Base-by-base conservation (phyloP, 1,140 invertebrate genomes). In the Euwallacea fornicatus region DNA sequence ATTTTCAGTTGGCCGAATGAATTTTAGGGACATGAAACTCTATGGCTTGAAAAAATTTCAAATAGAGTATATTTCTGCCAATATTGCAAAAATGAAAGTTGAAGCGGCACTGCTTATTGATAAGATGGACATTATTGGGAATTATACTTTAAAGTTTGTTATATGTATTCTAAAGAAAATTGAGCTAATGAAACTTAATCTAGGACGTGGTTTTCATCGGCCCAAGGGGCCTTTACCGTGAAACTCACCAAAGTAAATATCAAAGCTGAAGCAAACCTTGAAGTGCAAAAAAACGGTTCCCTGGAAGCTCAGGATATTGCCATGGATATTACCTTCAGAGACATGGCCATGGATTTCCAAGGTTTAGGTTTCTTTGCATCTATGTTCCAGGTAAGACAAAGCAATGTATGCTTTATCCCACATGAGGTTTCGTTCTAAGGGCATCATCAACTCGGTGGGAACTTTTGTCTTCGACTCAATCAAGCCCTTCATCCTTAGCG, bases 381-480 rank as follows among this genome's bases (percentile, higher is more conserved):
- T 15, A 84, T 94, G 66, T 88, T 94, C 69, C 91, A 94, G 81
- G 74, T 75, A 64, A 70, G 13, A 7, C 58, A 41, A 41, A n/a
- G 6, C 33, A 50, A 15, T 13, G 9, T 43, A 42, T 4, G 55
- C 13, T 66, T 55, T 42, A 42, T 9, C 42, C 7, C 41, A 7
- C 7, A 6, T 33, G 7, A 54, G 2, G 21, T 33, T 54, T 55
- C 7, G n/a, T n/a, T 66, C 55, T 7, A 13, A 66, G 64, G 41
- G 41, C 33, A 42, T 93, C 42, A 86, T 94, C 2, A 93, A 94
- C 79, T 90, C 91, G 0, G 84, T 93, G 0, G 92, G 92, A 0
- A 86, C 86, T n/a, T 88, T 93, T 55, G 84, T 95, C 0, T 95
- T 95, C 74, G 92, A 94, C 76, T 90, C 90, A 10, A 91, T 94